Percentiles rank a stretch among this genome's conserved stretches.
Conservation (phyloP, 2,113 vertebrate species). For the Danio rerio region DNA sequence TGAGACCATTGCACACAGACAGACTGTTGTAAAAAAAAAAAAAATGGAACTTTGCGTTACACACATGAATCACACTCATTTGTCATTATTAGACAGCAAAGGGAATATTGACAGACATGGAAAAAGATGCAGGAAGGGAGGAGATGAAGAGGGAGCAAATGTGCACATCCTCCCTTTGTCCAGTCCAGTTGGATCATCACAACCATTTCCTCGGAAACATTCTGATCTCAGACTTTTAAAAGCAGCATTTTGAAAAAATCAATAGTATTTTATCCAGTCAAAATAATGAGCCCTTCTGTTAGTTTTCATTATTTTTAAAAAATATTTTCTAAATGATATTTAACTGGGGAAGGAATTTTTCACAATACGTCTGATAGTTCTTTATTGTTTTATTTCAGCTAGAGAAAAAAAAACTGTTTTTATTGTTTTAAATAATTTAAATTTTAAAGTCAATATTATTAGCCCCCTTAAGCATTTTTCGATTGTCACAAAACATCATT, state of each 20-base stretch:
- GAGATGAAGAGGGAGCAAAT: conserved; percentile 36
- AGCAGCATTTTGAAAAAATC: not conserved
- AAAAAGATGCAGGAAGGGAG: conserved; percentile 44
- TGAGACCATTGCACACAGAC: conserved; percentile 33
- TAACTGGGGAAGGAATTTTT: too few species aligned
- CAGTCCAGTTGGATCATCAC: not conserved
- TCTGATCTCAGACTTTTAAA: not conserved
- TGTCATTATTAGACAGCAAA: not conserved
- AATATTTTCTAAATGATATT: too few species aligned
- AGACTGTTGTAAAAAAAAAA: conserved; percentile 20
- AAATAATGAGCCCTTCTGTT: too few species aligned
- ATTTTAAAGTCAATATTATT: too few species aligned
- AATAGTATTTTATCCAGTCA: too few species aligned
- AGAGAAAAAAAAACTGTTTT: too few species aligned
- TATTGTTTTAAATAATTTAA: too few species aligned
- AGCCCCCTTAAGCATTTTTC: too few species aligned
- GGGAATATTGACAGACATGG: conserved; percentile 12
- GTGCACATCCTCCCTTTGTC: conserved; percentile 68
- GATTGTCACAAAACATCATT: too few species aligned
- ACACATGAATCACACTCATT: not conserved
- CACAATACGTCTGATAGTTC: too few species aligned
- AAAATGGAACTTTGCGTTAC: not conserved
- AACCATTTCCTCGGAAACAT: conserved; percentile 31
- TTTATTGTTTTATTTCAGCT: too few species aligned
- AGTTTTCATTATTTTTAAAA: too few species aligned